Base-by-base conservation (phyloP, 2,113 vertebrate species). In the Mustela nigripes region DNA sequence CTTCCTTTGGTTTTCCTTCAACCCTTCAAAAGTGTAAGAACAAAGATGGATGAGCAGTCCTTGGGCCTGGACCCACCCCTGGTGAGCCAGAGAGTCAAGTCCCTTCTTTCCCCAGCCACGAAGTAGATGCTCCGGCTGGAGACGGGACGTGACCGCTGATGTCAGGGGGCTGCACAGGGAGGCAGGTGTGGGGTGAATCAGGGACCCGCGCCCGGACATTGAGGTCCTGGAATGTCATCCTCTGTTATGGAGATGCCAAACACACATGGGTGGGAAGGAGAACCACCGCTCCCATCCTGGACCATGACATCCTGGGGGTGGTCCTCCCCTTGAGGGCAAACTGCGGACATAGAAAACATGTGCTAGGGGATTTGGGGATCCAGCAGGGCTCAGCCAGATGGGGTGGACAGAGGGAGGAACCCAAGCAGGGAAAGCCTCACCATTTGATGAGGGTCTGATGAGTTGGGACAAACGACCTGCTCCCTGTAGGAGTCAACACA, bases 211-310 rank as follows among this genome's bases (percentile, higher is more conserved):
- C 33, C 58, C 9, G 15, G 56, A 14, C 1, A 11, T 18, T 1
- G 9, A 14, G 22, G 60, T 26, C 24, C 60, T 53, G 53, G 53
- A 15, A 15, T 53, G 15, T 16, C 53, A 53, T 26, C 60, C 60
- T 62, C 21, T 53, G 60, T 19, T 21, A 4, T 50, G 45, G 60
- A 65, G 79, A 65, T 0, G 0, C 6, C 15, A 0, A 21, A 42
- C 18, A 26, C 28, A 42, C 7, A 1, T 1, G 4, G 60, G 33
- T 31, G 28, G 22, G 58, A 78, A 39, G 10, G 19, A 65, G 22
- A 8, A 33, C 42, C 31, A 5, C 19, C 1, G n/a, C 10, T 48
- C 39, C 39, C 31, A 4, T 7, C 33, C 5, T 2, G 4, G 76
- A 56, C 10, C 42, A 36, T 0, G 24, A 4, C 8, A 11, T 28